These are phyloP conservation scores for Lophura swinhoii DNA, from an alignment of 2,797 vertebrate species.

Conservation along the genomic window DNA sequence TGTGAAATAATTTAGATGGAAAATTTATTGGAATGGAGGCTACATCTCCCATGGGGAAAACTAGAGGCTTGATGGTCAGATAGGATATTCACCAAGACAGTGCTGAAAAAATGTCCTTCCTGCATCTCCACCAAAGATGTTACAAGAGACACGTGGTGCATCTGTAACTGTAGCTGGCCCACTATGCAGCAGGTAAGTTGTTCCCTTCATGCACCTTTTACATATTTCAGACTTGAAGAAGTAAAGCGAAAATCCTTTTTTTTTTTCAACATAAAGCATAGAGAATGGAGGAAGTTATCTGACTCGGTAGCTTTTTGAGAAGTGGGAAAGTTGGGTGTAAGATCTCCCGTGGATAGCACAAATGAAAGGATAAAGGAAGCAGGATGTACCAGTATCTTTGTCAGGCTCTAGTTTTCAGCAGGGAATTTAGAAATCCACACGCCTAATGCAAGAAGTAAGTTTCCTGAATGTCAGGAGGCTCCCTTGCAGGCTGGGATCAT, in stretches of 20 bases:
- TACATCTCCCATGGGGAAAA: neutral
- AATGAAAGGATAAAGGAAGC: neutral
- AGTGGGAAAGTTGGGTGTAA: neutral
- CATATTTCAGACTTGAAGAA: neutral
- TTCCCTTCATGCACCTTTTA: neutral
- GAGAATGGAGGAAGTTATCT: neutral
- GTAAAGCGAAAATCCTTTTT: neutral
- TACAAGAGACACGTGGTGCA: rapidly evolving
- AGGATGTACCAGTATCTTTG: neutral
- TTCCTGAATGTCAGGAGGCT: neutral
- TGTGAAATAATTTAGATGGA: neutral
- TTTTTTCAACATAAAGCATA: neutral
- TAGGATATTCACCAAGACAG: neutral
- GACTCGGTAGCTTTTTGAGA: neutral
- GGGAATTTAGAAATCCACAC: neutral
- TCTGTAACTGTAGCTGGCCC: neutral
- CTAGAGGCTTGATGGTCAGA: neutral
- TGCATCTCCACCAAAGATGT: neutral
- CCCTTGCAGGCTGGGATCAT: neutral
- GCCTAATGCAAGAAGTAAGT: neutral
- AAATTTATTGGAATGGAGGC: neutral
- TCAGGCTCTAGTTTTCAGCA: neutral
- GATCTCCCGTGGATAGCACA: neutral
- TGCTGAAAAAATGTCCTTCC: neutral
- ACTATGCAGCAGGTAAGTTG: neutral